Conservation (phyloP, 2,113 vertebrate genomes). For the Lathamus discolor region DNA sequence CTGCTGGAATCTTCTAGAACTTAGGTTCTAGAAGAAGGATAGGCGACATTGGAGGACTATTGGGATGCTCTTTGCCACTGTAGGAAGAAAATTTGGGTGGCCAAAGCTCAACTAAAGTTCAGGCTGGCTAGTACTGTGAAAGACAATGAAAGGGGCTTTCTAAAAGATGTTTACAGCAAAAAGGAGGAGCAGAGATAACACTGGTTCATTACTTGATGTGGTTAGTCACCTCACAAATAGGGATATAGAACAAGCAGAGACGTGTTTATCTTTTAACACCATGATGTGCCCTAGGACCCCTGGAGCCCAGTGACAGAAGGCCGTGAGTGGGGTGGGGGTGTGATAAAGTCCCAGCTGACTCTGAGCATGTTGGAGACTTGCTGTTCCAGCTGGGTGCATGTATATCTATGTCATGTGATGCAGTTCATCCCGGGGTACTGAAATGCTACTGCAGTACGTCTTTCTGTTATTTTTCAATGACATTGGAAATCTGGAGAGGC, state of each 20-base stretch:
- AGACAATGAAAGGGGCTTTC: neutral
- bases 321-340: neutral
- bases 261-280: neutral
- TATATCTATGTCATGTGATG: neutral
- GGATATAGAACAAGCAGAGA: neutral
- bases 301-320: neutral
- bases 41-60: neutral
- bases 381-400: neutral
- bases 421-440: neutral
- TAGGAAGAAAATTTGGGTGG: neutral
- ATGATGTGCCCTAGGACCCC: neutral
- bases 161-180: neutral
- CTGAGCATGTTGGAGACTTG: neutral
- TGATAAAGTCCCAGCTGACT: neutral
- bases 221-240: neutral
- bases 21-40: neutral
- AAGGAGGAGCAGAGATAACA: neutral
- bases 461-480: neutral
- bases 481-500: neutral
- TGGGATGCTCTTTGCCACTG: neutral
- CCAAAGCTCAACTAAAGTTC: neutral
- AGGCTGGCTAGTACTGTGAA: neutral
- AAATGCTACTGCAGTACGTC: neutral
- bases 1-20: neutral
- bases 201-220: neutral